Base-by-base conservation (phyloP, 2,113 vertebrate species). In the Marmota flaviventris region DNA sequence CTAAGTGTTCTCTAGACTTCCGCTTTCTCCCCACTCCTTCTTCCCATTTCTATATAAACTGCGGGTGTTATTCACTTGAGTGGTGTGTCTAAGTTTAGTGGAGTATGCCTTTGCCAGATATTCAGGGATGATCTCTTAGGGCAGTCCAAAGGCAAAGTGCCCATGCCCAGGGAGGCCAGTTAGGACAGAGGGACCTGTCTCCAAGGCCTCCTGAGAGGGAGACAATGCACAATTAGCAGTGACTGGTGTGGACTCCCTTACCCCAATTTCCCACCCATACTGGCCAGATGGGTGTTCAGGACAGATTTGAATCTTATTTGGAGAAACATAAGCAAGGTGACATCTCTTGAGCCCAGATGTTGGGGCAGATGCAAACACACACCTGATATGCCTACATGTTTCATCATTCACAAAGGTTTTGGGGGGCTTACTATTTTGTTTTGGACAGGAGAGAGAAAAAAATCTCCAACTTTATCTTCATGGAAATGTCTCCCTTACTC, bases 391-490 rank as follows among this genome's bases (percentile, higher is more conserved):
- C 27, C 95, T 72, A 63, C 20, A 22, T 70, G 70, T n/a, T 78
- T 91, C 69, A 91, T 77, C n/a, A 56, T 79, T 48, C 67, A 81
- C 45, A 86, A 65, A 53, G 34, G n/a, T 63, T 90, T 85, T 25
- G n/a, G 42, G 48, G 27, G 0, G 22, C 27, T 8, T 3, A 20
- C 39, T 51, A 1, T 37, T 91, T 82, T 75, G 16, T 70, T 93
- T 95, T 70, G 20, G 6, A 61, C 1, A 95, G n/a, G 29, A 61
- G 39, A 79, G 56, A 69, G 56, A 76, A n/a, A 39, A 39, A 84
- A 39, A 45, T 27, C 48, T 48, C 72, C 51, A 25, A 61, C 48
- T 87, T 58, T 25, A 48, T n/a, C 14, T 34, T 39, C 29, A 48
- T 5, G 48, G 45, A 86, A 37, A 22, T 79, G 22, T 56, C 24